Base-by-base conservation (phyloP, 2,797 vertebrate genomes). In the Argentina silus region DNA sequence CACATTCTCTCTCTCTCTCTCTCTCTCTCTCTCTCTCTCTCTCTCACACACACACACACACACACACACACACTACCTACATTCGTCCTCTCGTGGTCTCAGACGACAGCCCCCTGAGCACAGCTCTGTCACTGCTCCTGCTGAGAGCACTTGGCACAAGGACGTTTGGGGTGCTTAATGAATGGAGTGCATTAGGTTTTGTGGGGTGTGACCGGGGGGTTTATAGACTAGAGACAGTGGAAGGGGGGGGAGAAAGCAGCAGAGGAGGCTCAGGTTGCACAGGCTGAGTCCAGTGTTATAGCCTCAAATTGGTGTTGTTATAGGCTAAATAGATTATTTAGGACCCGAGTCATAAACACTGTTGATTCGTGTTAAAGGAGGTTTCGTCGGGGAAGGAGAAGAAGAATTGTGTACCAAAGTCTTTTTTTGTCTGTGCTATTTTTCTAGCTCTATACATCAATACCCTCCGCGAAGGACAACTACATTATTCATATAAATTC, bases 101-200 rank as follows among this genome's bases (percentile, higher is more conserved):
- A 15, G 45, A 12, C 44, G 21, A 50, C 64, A 66, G 64, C 17
- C 64, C 53, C 53, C 63, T 17, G 7, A 47, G 12, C 44, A 48
- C 6, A 44, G 43, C 36, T 17, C 60, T 62, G 60, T 42, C 60
- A 36, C 36, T 43, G 27, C 14, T 44, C 63, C 64, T 21, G 48
- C 7, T 19, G 27, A 62, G 48, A 11, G 60, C 45, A 60, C 60
- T 27, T n/a, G 56, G 69, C 69, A 61, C 69, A 70, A 70, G 69
- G 69, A 60, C 69, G 15, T 60, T 36, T 19, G 23, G 57, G 69
- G 45, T 17, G 21, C 21, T 42, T 71, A 71, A 71, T 71, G 69
- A 71, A 71, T 71, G 69, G 69, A 62, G 59, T 36, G 23, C 69
- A 71, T 71, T 36, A 71, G 59, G 59, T 9, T 71, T 71, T 71